Evolutionary conservation across 2,888 invertebrate species (phyloP), one percentile per base, ranked within the genome.

Genomic region (Luperina nickerlii): DNA sequence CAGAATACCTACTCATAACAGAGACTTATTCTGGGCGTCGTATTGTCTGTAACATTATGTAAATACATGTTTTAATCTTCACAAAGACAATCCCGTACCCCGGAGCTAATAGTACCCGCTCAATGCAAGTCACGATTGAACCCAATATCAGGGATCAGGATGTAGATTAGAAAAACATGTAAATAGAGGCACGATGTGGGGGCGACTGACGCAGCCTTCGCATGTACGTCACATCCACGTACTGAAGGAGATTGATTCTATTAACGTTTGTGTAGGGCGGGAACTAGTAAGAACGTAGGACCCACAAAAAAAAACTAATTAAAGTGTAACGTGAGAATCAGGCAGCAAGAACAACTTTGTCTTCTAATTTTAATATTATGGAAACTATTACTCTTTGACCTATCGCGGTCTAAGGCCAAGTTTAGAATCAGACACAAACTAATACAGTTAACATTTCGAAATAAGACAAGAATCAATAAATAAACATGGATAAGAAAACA

Each of bases 151-250:
- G 90, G 89, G 93, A 95, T 95, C 92, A 91, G 90, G 89, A 94
- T 92, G 92, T 92, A 93, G 93, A 95, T 96, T 94, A 92, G 92
- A 92, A 94, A 95, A 95, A 94, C 95, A 96, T 95, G 95, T 94
- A 94, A 95, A 95, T 95, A 91, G 85, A 87, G 88, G 84, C 79
- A 77, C 87, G 84, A 85, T 84, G 89, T 85, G 89, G 86, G 88
- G 90, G 91, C 90, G 89, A 90, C 90, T 82, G 75, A 78, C 79
- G 63, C 78, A 71, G 81, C 57, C 63, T 89, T 82, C 80, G 83
- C 83, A 86, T 82, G 85, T 85, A 79, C 82, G 80, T 88, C 87
- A 86, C 87, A 88, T 84, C 75, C 72, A 82, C 32, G 74, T 78
- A 79, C 76, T 78, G 86, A 81, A 85, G 75, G 48, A 78, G 70